A percentile compares a stretch with the other conserved stretches of the same genome.
Conservation (phyloP, 2,888 invertebrate species). For the Rosalia funebris region DNA sequence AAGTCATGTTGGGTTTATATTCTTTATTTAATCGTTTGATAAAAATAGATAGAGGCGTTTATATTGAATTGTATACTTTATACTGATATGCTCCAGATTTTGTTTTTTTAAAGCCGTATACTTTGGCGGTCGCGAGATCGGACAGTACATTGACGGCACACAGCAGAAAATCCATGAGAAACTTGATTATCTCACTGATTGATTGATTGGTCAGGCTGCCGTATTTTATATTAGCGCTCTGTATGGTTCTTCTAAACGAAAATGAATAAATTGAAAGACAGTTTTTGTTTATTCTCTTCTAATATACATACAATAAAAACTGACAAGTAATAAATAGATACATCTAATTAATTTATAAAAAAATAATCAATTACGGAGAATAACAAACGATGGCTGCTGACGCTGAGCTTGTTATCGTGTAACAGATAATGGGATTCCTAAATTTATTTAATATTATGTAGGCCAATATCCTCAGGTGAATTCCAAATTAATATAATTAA, state of each 20-base stretch:
- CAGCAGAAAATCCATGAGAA: neutral
- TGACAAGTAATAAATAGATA: neutral
- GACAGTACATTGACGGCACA: too few species aligned
- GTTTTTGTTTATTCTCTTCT: conserved; percentile 1
- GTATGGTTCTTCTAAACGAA: neutral
- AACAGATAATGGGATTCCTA: conserved; percentile 43
- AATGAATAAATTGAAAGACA: neutral
- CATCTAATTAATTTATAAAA: conserved; percentile 20
- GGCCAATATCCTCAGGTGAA: conserved; percentile 40
- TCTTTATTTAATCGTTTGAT: too few species aligned
- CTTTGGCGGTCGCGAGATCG: too few species aligned
- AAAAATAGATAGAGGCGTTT: too few species aligned
- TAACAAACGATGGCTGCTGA: conserved; percentile 20
- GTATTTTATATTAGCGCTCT: neutral
- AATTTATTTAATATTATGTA: conserved; percentile 53
- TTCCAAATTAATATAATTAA: too few species aligned
- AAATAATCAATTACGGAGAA: conserved; percentile 34
- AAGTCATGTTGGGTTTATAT: too few species aligned
- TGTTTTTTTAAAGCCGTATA: too few species aligned
- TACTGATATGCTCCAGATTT: too few species aligned
- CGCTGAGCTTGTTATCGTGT: conserved; percentile 11
- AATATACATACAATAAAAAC: neutral
- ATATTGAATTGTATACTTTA: too few species aligned
- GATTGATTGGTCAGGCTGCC: neutral
- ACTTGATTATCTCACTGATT: neutral